phyloP scores from a whole-genome alignment of 2,113 vertebrate genomes.

The Syrmaticus mikado region DNA sequence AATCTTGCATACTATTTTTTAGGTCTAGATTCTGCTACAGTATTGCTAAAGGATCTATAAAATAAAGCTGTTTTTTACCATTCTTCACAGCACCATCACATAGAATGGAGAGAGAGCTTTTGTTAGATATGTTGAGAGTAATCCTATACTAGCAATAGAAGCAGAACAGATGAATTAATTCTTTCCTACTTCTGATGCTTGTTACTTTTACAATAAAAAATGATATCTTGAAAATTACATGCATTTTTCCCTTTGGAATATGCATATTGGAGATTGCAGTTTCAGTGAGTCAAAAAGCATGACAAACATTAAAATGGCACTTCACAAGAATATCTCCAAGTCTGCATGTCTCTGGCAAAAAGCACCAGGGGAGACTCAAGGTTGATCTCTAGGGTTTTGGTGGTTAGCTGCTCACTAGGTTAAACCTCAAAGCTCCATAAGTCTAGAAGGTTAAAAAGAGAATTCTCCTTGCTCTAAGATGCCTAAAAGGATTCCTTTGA shows the following conservation, averaged over 20 bases:
- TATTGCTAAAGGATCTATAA: neutral
- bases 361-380: too few relatives aligned
- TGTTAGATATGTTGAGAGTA: neutral
- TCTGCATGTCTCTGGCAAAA: neutral
- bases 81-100: neutral
- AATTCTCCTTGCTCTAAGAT: neutral
- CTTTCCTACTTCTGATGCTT: neutral
- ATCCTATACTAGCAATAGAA: neutral
- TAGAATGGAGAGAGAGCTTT: fast-evolving
- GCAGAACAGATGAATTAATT: neutral
- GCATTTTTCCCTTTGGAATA: neutral
- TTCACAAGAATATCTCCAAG: neutral
- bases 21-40: neutral
- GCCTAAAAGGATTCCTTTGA: neutral
- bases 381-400: too few relatives aligned
- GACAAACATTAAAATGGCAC: neutral
- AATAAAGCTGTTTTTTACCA: neutral
- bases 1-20: fast-evolving
- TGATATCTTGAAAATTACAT: neutral
- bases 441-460: neutral
- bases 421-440: neutral
- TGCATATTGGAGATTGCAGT: neutral
- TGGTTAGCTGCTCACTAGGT: too few relatives aligned
- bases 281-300: neutral
- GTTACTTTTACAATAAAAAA: neutral